A percentile compares a stretch with the other conserved stretches of the same genome.
These are phyloP conservation scores for Troilus luridus DNA, from an alignment of 2,888 invertebrate species.

Conservation along the genomic window DNA sequence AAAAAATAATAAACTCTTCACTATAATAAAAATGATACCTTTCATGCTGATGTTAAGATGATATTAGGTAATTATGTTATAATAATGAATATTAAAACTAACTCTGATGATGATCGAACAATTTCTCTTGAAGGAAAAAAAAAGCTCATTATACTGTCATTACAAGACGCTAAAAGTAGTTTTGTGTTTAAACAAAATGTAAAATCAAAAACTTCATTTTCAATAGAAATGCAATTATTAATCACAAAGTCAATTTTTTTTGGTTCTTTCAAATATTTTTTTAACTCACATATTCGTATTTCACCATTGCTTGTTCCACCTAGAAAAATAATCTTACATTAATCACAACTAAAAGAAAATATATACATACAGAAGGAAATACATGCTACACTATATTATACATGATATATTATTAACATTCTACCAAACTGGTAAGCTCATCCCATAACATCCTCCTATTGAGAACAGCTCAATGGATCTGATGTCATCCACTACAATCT, in stretches of 20 bases:
- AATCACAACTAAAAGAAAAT: neutral
- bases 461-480: no score
- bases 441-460: no score
- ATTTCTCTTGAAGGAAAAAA: slow-evolving; percentile 32
- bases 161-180: slow-evolving; percentile 66
- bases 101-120: slow-evolving; percentile 5
- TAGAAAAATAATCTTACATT: slow-evolving; percentile 53
- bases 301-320: slow-evolving; percentile 66
- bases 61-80: neutral
- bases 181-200: slow-evolving; percentile 63
- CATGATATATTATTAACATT: no score
- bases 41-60: no score
- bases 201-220: slow-evolving; percentile 65
- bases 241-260: slow-evolving; percentile 60
- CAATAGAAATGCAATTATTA: slow-evolving; percentile 61
- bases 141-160: slow-evolving; percentile 65
- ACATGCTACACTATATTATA: no score
- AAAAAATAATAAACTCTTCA: no score
- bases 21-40: no score
- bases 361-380: no score
- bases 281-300: slow-evolving; percentile 64
- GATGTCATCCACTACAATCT: no score
- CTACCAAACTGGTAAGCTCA: no score
- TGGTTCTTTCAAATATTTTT: slow-evolving; percentile 55
- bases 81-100: neutral